These are phyloP conservation scores for Patella ulyssiponensis DNA, from an alignment of 2,888 invertebrate species.

Conservation along the genomic window DNA sequence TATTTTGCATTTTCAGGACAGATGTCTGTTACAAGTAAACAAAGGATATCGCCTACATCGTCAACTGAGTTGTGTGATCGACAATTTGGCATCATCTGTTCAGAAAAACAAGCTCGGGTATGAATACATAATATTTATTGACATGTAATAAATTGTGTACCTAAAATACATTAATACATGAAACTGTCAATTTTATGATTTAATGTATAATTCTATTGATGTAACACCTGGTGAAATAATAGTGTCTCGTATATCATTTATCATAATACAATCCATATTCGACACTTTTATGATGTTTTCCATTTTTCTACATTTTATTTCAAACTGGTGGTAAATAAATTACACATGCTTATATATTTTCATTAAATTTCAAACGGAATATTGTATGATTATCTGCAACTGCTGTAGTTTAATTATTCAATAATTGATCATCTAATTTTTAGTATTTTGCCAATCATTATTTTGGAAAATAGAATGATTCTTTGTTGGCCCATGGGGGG, in stretches of 20 bases:
- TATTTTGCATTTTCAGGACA: conserved; percentile 51
- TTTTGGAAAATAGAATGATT: no score
- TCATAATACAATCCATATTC: background rate
- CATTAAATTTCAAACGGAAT: background rate
- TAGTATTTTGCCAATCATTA: no score
- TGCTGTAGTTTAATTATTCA: no score
- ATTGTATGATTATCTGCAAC: no score
- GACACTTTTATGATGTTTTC: background rate
- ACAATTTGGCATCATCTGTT: conserved; percentile 93
- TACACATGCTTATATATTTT: background rate
- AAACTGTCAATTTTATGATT: background rate
- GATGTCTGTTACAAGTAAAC: conserved; percentile 59
- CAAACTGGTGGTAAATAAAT: background rate
- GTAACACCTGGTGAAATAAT: background rate
- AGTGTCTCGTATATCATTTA: background rate
- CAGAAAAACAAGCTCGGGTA: conserved; percentile 81
- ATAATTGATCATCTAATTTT: no score
- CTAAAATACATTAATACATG: background rate
- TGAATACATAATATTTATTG: conserved; percentile 28
- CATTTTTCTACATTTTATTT: no score
- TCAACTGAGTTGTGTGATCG: conserved; percentile 80
- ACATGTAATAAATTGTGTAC: background rate
- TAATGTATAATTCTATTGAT: background rate
- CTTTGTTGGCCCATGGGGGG: no score
- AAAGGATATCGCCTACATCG: conserved; percentile 70